Evolutionary conservation across 2,888 invertebrate species (phyloP).

Genomic region (Morpho deidamia): DNA sequence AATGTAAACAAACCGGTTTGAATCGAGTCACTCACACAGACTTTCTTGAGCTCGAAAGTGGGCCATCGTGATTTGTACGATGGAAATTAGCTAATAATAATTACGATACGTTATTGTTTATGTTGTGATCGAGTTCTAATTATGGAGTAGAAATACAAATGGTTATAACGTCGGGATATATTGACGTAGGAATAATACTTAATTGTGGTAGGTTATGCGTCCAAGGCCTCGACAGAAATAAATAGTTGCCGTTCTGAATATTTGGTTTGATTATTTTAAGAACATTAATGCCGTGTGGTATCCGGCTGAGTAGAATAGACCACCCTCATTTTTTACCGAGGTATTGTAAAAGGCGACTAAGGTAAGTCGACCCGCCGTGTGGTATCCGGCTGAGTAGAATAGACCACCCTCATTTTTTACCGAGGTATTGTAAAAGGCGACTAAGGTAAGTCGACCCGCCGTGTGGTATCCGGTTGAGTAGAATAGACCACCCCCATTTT

Average conservation of each 20-base stretch:
- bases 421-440: too few species aligned
- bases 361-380: too few species aligned
- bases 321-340: too few species aligned
- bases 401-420: too few species aligned
- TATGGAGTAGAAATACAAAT: not conserved
- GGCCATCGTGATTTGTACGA: constrained; percentile 57
- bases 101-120: constrained; percentile 26
- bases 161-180: not conserved
- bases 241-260: not conserved
- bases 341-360: too few species aligned
- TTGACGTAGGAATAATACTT: not conserved
- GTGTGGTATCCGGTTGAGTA: too few species aligned
- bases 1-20: constrained; percentile 74
- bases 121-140: constrained; percentile 19
- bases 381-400: too few species aligned
- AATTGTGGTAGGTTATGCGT: constrained; percentile 1
- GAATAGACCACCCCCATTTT: too few species aligned
- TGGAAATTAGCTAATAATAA: constrained; percentile 28
- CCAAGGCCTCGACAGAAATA: not conserved
- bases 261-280: too few species aligned
- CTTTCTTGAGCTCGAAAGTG: constrained; percentile 43
- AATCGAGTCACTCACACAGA: constrained; percentile 37
- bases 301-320: too few species aligned
- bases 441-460: too few species aligned
- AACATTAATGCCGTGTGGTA: too few species aligned